phyloP scores from a whole-genome alignment of 2,797 vertebrate species.

The Tolypeutes matacus region DNA sequence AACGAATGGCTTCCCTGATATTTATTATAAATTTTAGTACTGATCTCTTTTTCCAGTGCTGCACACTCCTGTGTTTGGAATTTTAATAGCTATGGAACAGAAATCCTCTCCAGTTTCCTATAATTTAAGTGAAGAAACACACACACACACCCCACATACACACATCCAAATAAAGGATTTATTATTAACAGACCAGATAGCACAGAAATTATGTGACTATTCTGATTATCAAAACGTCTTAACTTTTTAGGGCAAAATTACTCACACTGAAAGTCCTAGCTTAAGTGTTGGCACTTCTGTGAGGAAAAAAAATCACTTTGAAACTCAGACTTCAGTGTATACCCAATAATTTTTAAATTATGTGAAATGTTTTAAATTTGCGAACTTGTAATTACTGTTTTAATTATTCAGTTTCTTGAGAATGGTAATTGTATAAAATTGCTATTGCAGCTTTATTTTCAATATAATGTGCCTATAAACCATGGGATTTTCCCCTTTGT shows the following conservation, averaged over 20 bases:
- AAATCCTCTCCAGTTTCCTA: constrained; percentile 81
- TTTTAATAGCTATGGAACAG: constrained; percentile 83
- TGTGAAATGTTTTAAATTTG: constrained; percentile 89
- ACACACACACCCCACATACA: no score
- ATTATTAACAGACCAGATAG: constrained; percentile 85
- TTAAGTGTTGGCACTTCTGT: constrained; percentile 89
- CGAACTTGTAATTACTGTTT: constrained; percentile 88
- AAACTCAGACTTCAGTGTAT: constrained; percentile 87
- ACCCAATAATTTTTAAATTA: constrained; percentile 88
- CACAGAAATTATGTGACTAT: constrained; percentile 89
- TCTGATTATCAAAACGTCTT: constrained; percentile 87
- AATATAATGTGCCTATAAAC: constrained; percentile 92
- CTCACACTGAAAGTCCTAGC: constrained; percentile 87
- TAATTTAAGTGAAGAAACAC: constrained; percentile 80
- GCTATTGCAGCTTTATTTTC: constrained; percentile 65
- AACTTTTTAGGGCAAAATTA: constrained; percentile 88
- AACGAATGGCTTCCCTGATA: constrained; percentile 85
- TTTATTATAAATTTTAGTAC: constrained; percentile 87
- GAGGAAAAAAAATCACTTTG: constrained; percentile 81
- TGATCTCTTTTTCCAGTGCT: constrained; percentile 84
- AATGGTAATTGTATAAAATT: constrained; percentile 66
- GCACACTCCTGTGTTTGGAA: constrained; percentile 84
- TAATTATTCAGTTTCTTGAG: constrained; percentile 86
- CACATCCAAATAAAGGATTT: constrained; percentile 84
- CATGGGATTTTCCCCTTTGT: constrained; percentile 90